Evolutionary conservation across 2,888 invertebrate genomes (phyloP), one percentile per base, ranked within the genome.

Genomic region (Anarsia innoxiella): DNA sequence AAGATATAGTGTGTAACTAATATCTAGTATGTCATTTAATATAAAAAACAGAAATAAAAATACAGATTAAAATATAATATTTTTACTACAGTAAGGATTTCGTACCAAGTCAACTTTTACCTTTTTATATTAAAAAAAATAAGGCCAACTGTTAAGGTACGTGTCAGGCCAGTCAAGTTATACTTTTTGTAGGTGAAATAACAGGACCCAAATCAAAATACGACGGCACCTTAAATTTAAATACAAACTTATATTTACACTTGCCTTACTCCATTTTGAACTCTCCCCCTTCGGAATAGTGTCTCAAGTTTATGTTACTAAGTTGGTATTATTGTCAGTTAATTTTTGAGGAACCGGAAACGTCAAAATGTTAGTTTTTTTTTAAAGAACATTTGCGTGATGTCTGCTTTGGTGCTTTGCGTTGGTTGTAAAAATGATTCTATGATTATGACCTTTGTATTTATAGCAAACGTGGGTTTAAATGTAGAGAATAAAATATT

Each of bases 321-420:
- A n/a, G n/a, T n/a, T 40, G 42, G 43, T 38, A 35, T 37, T 38
- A 39, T 42, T 40, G 56, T 53, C 63, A 51, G 67, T 71, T 63
- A 59, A 54, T 58, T 64, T 66, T 60, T 68, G 63, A 67, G 66
- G 62, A 66, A 69, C 67, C 74, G 74, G 75, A 75, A 73, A 74
- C 50, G 70, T 73, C 74, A 74, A 63, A 66, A 70, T 56, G 68
- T 64, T 68, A 56, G 61, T 40, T 65, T 67, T 67, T 56, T n/a
- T n/a, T n/a, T n/a, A n/a, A n/a, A n/a, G 56, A 63, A 64, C 57
- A 64, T 58, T 74, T 53, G 71, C 74, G 70, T 74, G 74, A 61
- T 67, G 60, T 26, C 11, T 34, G 15, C n/a, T n/a, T n/a, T n/a
- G n/a, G n/a, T n/a, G 6, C 15, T 33, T 12, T 23, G 9, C 12